phyloP scores from a whole-genome alignment of 2,888 invertebrate genomes.

The Sminthurinus aureus region DNA sequence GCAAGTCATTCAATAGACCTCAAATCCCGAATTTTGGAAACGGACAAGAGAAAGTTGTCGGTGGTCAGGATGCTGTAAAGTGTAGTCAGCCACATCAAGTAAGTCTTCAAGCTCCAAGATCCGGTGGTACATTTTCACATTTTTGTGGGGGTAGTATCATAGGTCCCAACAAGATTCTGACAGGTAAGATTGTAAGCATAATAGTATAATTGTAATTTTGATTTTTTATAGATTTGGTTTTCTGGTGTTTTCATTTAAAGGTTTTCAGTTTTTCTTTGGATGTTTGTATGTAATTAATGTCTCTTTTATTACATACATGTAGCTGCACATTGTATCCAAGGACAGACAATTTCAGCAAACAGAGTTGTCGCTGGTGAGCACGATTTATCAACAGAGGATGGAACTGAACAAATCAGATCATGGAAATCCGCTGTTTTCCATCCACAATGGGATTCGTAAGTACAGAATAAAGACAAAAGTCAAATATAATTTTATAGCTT shows the following conservation, averaged over 20 bases:
- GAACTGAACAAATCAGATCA: conserved; percentile 2
- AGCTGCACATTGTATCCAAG: conserved; percentile 27
- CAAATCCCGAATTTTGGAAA: neutral
- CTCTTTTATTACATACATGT: no score
- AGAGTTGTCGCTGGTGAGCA: conserved; percentile 28
- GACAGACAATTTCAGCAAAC: neutral
- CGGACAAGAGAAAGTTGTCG: neutral
- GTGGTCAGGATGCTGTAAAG: conserved; percentile 1
- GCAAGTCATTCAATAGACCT: neutral
- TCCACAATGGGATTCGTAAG: conserved; percentile 10
- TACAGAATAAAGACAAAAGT: no score
- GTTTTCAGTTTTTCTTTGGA: no score
- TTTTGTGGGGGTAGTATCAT: conserved; percentile 22
- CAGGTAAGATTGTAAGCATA: neutral
- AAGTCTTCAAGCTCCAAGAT: neutral
- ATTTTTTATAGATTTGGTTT: no score
- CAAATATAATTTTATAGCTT: neutral
- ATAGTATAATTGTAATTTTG: neutral
- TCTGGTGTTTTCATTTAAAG: no score
- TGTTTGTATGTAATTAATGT: no score
- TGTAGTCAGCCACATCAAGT: conserved; percentile 20
- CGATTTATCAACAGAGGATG: neutral
- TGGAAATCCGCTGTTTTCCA: conserved; percentile 18
- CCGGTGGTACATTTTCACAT: neutral
- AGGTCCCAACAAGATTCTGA: no score